Evolutionary conservation across 2,113 vertebrate genomes (phyloP).

Genomic region (Montifringilla adamsi): DNA sequence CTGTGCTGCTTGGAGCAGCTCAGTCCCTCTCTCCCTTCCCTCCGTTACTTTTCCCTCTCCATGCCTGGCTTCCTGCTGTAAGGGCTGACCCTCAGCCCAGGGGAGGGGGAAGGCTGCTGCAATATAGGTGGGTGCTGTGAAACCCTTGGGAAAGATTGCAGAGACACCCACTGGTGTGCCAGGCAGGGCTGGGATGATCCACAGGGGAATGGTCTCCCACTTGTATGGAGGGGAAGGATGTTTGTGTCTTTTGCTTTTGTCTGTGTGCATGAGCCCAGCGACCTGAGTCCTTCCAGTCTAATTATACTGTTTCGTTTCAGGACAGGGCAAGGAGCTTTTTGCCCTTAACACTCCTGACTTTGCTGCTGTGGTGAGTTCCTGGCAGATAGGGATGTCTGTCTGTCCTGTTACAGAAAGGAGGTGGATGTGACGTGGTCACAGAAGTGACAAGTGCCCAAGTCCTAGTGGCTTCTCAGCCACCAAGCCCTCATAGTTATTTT

Average conservation of each 20-base stretch:
- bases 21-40: neutral
- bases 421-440: neutral
- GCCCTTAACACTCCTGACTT: neutral
- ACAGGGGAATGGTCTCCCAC: neutral
- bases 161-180: neutral
- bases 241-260: neutral
- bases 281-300: neutral
- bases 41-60: neutral
- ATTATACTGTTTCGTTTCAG: neutral
- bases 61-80: neutral
- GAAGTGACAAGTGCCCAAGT: neutral
- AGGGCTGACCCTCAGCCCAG: neutral
- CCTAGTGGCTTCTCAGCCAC: neutral
- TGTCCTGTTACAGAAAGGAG: neutral
- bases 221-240: rapidly evolving
- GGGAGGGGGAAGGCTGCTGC: neutral
- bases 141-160: neutral
- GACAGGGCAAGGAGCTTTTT: neutral
- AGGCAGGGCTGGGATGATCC: neutral
- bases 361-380: neutral
- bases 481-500: neutral
- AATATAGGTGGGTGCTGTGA: rapidly evolving
- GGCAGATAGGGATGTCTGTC: neutral
- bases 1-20: neutral
- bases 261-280: neutral